A percentile compares a stretch with the other conserved stretches of the same genome.
Evolutionary conservation across 2,888 invertebrate species (phyloP).

Genomic region (Cephus pulcher): DNA sequence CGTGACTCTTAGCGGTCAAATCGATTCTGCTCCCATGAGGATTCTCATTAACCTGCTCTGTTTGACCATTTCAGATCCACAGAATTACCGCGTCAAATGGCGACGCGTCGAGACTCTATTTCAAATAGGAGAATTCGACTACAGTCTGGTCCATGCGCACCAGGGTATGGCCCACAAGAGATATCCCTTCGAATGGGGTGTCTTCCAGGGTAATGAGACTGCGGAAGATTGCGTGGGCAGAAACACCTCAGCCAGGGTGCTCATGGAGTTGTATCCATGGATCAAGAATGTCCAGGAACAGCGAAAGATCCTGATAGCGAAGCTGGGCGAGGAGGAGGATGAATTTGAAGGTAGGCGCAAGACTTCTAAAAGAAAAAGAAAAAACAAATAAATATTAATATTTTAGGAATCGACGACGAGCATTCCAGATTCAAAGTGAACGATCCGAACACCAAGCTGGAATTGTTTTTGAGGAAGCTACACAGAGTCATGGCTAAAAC

Average conservation of each 20-base stretch:
- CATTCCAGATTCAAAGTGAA: constrained; percentile 49
- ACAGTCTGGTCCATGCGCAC: constrained; percentile 52
- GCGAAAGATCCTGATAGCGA: constrained; percentile 37
- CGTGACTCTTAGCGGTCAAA: background rate
- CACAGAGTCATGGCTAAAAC: constrained; percentile 60
- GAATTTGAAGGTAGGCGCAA: constrained; percentile 50
- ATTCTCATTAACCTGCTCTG: background rate
- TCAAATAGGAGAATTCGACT: constrained; percentile 51
- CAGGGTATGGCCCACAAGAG: constrained; percentile 38
- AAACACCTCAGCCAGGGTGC: constrained; percentile 42
- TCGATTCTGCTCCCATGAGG: background rate
- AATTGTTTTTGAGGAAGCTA: constrained; percentile 29
- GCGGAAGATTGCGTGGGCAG: constrained; percentile 56
- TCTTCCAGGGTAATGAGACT: constrained; percentile 51
- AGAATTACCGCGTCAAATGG: constrained; percentile 44
- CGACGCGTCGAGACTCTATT: constrained; percentile 49
- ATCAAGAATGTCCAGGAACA: constrained; percentile 43
- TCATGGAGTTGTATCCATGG: constrained; percentile 49
- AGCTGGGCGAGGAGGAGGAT: constrained; percentile 44
- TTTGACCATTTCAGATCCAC: constrained; percentile 41
- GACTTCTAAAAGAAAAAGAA: background rate
- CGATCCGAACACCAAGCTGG: constrained; percentile 36
- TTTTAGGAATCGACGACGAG: constrained; percentile 51
- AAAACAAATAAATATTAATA: background rate
- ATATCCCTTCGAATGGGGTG: constrained; percentile 43